Base-by-base conservation (phyloP, 1,140 invertebrate species). In the Brachionus rotundiformis region DNA sequence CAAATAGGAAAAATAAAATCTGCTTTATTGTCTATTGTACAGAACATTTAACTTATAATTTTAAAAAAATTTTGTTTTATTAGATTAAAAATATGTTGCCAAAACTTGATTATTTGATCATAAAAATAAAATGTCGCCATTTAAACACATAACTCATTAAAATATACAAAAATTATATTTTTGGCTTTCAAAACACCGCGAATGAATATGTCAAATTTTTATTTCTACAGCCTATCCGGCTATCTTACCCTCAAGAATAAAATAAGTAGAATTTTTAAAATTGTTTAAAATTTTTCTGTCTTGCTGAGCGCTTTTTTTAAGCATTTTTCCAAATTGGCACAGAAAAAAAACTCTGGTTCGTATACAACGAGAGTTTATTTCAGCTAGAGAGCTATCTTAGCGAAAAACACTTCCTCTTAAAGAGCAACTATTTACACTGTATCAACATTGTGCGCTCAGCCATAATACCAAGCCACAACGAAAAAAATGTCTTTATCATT, bases 141-240 rank as follows among this genome's bases (percentile, higher is more conserved):
- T 54, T 54, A 19, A 25, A 19, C 8, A 54, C 1, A 39, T 39
- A 39, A 39, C 36, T 39, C 36, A 39, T 39, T 11, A 39, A 39
- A 39, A 10, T 2, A 10, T 39, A 54, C n/a, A 25, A 7, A 54
- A 19, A 7, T n/a, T 49, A 5, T 54, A 8, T 54, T 54, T 54
- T 19, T 19, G n/a, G n/a, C n/a, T 19, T 16, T 19, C n/a, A 23
- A 23, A 19, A 54, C 47, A 19, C 47, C 16, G 23, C 16, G 23
- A 25, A 54, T 54, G 1, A 54, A 25, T 19, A 54, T 54, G 47
- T 54, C 47, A 54, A 54, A 54, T 54, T 54, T 19, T 54, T 19
- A 54, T 54, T 76, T 36, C 7, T 76, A 76, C 19, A 76, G 73
- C n/a, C 27, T 76, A 7, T 76, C 41, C n/a, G 73, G 73, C 31